A percentile compares a stretch with the other conserved stretches of the same genome.
Conservation (phyloP, 2,888 invertebrate species). For the Pteria penguin region DNA sequence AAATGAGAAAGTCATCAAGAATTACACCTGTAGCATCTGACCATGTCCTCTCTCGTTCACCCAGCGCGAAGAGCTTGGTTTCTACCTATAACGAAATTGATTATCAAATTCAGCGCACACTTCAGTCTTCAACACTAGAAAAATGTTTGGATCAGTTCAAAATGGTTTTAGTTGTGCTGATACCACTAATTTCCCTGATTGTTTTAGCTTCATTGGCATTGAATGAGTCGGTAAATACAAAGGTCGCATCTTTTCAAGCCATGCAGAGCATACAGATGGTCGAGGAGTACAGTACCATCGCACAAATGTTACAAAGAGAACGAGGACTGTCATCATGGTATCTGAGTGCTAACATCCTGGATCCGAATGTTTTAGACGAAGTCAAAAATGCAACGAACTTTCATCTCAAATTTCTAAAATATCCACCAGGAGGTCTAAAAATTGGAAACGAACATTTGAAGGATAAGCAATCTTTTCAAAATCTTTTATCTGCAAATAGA, state of each 20-base stretch:
- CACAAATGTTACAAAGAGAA: slow-evolving; percentile 22
- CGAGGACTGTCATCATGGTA: slow-evolving; percentile 26
- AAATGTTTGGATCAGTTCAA: slow-evolving; percentile 18
- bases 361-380: not conserved
- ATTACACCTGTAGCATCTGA: too few relatives aligned
- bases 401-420: not conserved
- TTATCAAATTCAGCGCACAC: not conserved
- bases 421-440: not conserved
- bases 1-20: too few relatives aligned
- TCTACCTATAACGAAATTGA: not conserved
- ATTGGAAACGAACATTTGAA: not conserved
- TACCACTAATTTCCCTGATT: slow-evolving; percentile 19
- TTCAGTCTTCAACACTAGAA: not conserved
- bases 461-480: not conserved
- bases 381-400: not conserved
- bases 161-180: slow-evolving; percentile 27
- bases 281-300: not conserved
- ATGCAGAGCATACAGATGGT: not conserved
- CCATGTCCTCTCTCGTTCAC: too few relatives aligned
- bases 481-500: not conserved
- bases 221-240: not conserved
- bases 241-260: not conserved
- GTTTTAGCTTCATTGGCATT: slow-evolving; percentile 16
- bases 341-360: not conserved
- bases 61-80: not conserved